Percentiles rank a stretch among this genome's conserved stretches.
phyloP scores from a whole-genome alignment of 2,797 vertebrate species.

The Todus mexicanus region DNA sequence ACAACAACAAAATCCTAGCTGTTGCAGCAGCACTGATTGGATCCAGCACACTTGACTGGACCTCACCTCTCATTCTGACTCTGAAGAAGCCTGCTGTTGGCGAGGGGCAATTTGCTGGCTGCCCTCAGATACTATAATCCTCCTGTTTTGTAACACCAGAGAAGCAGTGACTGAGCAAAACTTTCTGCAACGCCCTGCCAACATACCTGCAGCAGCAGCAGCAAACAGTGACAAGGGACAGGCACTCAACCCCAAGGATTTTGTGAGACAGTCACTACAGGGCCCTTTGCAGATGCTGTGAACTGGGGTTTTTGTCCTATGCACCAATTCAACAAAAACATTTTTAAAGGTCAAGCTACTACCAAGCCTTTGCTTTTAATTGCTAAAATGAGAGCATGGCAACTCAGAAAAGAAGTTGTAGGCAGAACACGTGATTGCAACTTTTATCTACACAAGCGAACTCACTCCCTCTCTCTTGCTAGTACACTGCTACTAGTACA shows the following conservation, averaged over 20 bases:
- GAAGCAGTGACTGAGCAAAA: background rate
- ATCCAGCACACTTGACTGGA: background rate
- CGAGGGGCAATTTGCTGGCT: background rate
- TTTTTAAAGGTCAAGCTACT: background rate
- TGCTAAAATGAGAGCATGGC: background rate
- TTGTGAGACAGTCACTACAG: background rate
- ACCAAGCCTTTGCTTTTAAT: background rate
- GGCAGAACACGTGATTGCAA: background rate
- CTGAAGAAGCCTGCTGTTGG: background rate
- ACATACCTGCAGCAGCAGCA: background rate
- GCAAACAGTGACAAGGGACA: background rate
- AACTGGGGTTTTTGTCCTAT: background rate
- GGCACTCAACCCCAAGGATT: background rate
- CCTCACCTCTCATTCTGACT: background rate
- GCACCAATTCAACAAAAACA: background rate
- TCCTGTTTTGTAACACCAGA: background rate
- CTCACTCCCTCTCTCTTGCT: background rate
- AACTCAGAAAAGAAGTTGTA: background rate
- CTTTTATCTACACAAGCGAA: background rate
- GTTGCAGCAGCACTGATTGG: background rate
- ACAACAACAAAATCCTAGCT: background rate
- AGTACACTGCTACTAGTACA: background rate
- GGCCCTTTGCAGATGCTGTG: background rate
- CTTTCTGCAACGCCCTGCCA: background rate
- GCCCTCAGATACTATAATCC: background rate